Base-by-base conservation (phyloP, 2,113 vertebrate genomes). In the Cromileptes altivelis region DNA sequence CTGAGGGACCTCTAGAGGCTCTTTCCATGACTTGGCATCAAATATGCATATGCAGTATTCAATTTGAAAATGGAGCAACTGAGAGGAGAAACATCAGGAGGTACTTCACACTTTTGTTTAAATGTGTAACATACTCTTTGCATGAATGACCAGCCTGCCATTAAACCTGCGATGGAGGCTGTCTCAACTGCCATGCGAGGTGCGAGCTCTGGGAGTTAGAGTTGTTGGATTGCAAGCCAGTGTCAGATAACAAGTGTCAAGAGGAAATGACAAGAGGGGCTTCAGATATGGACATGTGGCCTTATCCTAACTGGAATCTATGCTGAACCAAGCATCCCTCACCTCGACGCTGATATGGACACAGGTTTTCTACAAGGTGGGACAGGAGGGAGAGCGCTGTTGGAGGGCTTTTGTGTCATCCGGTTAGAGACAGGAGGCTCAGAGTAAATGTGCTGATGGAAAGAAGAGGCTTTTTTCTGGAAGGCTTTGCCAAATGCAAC, bases 231-330 rank as follows among this genome's bases (percentile, higher is more conserved):
- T 78, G 68, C 57, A 52, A 42, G 42, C 30, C 53, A 19, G 79
- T 76, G 83, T 90, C 81, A 89, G 82, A 88, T 90, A 90, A 86
- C 83, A 80, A 25, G 68, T 84, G 91, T 90, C 82, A 84, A 87
- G 84, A 88, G 75, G 83, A 85, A 82, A 89, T 81, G 72, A 90
- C 79, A 87, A 64, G 56, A 75, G 70, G 53, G 69, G 14, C 60
- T 75, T 88, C 56, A 73, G 75, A 85, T 80, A 86, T 61, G 52
- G 72, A 81, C 42, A 60, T 27, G 52, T 17, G 14, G 57, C 0
- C 49, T 58, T 89, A 92, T 94, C 90, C 75, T 73, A 82, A 90
- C 83, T 76, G 79, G 65, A 78, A 91, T 93, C 92, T 79, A 68
- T 80, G 82, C 85, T 84, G 80, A 80, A 92, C 30, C 88, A 74